Evolutionary conservation across 1,140 invertebrate species (phyloP).

Genomic region (Sipha flava): DNA sequence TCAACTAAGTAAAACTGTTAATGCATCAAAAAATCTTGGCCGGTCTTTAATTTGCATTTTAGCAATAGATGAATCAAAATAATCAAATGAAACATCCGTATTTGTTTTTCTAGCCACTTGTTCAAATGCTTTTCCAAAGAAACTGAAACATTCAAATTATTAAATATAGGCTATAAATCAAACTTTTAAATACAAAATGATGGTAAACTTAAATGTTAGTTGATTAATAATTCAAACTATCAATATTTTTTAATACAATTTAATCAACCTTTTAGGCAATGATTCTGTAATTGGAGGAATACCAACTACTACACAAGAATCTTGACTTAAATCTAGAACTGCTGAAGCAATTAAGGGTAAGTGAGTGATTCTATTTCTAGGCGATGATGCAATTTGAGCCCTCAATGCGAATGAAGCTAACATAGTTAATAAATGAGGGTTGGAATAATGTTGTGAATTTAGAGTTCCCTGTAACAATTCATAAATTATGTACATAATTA

Average conservation of each 20-base stretch:
- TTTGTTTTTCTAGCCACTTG: slow-evolving; percentile 73
- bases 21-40: slow-evolving; percentile 39
- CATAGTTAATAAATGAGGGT: slow-evolving; percentile 62
- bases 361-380: slow-evolving; percentile 50
- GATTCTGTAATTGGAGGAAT: slow-evolving; percentile 77
- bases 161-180: neutral
- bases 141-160: slow-evolving; percentile 49
- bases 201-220: too few species aligned
- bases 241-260: too few species aligned
- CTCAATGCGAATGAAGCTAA: slow-evolving; percentile 70
- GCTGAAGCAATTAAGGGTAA: slow-evolving; percentile 58
- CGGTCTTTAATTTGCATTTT: slow-evolving; percentile 38
- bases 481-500: slow-evolving; percentile 6
- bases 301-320: slow-evolving; percentile 67
- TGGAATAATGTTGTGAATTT: slow-evolving; percentile 60
- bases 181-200: too few species aligned
- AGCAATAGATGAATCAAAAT: slow-evolving; percentile 64
- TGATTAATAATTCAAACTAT: too few species aligned
- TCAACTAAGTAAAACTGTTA: slow-evolving; percentile 38
- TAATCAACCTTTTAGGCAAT: slow-evolving; percentile 64
- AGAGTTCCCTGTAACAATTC: slow-evolving; percentile 48
- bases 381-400: slow-evolving; percentile 58
- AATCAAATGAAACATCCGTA: slow-evolving; percentile 61
- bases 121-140: slow-evolving; percentile 90
- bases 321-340: slow-evolving; percentile 49